Evolutionary conservation across 2,797 vertebrate genomes (phyloP).

Genomic region (Myripristis murdjan): DNA sequence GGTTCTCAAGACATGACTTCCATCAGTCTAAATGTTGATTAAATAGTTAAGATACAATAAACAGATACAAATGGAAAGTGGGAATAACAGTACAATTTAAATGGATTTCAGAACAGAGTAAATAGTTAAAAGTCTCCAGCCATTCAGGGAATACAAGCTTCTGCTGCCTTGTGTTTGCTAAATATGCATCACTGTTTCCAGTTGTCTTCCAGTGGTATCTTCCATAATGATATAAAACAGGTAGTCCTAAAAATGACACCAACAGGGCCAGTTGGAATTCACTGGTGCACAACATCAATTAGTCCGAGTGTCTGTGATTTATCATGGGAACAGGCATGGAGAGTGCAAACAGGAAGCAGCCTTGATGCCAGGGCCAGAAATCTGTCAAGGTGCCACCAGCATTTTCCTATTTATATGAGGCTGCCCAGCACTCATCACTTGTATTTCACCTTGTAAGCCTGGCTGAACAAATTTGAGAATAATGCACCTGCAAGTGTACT

Average conservation of each 20-base stretch:
- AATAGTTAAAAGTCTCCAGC: too few species aligned
- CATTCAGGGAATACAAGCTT: too few species aligned
- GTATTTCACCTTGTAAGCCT: background rate
- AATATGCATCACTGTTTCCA: background rate
- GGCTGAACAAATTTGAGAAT: background rate
- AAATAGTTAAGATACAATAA: too few species aligned
- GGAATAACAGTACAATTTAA: too few species aligned
- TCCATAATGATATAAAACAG: conserved; percentile 12
- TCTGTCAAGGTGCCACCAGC: background rate
- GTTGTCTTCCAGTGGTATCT: background rate
- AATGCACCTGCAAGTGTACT: background rate
- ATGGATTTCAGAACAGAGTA: too few species aligned
- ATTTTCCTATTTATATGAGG: background rate
- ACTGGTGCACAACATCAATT: background rate
- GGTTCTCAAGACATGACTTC: too few species aligned
- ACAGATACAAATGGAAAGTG: too few species aligned
- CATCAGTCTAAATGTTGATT: too few species aligned
- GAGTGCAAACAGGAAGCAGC: conserved; percentile 9
- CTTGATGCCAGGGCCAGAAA: conserved; percentile 3
- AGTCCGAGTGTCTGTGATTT: conserved; percentile 11
- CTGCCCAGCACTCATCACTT: background rate
- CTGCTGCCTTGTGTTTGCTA: background rate
- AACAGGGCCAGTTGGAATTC: conserved; percentile 1
- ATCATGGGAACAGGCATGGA: conserved; percentile 6
- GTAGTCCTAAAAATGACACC: conserved; percentile 11